Conservation (phyloP, 2,113 vertebrate genomes). For the Strix aluco region DNA sequence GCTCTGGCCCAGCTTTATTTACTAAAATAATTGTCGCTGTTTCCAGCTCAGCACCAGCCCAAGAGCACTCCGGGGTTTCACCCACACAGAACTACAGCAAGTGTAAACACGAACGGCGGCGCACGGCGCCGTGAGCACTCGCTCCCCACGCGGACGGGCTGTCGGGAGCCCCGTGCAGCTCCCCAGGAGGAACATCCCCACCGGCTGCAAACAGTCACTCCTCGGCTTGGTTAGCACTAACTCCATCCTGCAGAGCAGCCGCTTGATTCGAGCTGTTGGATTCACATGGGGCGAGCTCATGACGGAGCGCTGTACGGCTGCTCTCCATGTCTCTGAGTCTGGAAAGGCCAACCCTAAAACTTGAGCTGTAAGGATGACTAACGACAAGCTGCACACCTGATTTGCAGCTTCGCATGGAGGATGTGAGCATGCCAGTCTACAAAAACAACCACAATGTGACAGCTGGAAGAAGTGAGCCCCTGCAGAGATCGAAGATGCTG, state of each 20-base stretch:
- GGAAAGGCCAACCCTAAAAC: neutral
- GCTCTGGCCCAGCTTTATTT: neutral
- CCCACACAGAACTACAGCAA: neutral
- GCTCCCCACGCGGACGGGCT: neutral
- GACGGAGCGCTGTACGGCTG: fast-evolving
- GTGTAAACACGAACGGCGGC: fast-evolving
- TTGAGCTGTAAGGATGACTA: neutral
- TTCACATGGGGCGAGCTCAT: neutral
- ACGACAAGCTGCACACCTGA: neutral
- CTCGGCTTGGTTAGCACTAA: neutral
- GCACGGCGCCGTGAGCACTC: fast-evolving
- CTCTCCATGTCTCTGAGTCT: neutral
- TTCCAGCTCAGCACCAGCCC: neutral
- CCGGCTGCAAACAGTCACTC: neutral
- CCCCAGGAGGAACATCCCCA: neutral
- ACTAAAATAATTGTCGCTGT: neutral
- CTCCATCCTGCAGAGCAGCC: neutral
- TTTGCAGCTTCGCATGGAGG: neutral
- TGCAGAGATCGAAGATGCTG: neutral
- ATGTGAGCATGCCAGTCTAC: neutral
- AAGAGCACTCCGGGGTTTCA: neutral
- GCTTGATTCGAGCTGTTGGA: neutral
- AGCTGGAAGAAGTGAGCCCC: neutral
- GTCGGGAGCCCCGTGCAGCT: fast-evolving
- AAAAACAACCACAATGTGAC: neutral